phyloP scores from a whole-genome alignment of 2,797 vertebrate genomes.

The Allobates femoralis region DNA sequence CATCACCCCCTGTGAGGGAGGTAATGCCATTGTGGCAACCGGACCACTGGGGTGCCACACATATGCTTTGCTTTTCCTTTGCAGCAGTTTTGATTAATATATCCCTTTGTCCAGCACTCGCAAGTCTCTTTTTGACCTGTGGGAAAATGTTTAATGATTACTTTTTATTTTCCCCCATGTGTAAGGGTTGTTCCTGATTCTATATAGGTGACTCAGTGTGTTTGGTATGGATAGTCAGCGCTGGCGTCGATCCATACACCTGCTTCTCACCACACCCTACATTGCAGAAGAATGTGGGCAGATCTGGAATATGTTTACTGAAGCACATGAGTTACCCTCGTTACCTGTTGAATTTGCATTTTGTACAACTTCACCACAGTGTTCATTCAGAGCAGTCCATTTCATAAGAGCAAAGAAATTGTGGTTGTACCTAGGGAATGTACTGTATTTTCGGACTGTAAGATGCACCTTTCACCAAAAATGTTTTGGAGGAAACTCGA shows the following conservation, averaged over 20 bases:
- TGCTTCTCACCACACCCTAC: constrained; percentile 76
- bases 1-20: too few species aligned
- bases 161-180: not conserved
- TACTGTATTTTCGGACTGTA: too few species aligned
- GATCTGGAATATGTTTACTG: constrained; percentile 12
- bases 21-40: too few species aligned
- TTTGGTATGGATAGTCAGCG: constrained; percentile 76
- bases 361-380: too few species aligned
- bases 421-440: too few species aligned
- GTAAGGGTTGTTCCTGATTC: constrained; percentile 20
- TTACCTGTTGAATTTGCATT: not conserved
- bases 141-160: not conserved
- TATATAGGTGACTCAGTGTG: constrained; percentile 69
- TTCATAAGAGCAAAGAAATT: too few species aligned
- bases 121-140: not conserved
- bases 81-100: not conserved
- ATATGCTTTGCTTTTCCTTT: not conserved
- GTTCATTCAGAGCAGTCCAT: not conserved
- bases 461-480: too few species aligned
- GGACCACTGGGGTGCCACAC: too few species aligned
- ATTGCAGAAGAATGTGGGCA: constrained; percentile 69
- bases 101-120: not conserved
- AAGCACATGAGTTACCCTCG: not conserved
- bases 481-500: too few species aligned
- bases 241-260: constrained; percentile 75